A percentile compares a stretch with the other conserved stretches of the same genome.
Conservation (phyloP, 2,888 invertebrate species). For the Steinernema hermaphroditum region DNA sequence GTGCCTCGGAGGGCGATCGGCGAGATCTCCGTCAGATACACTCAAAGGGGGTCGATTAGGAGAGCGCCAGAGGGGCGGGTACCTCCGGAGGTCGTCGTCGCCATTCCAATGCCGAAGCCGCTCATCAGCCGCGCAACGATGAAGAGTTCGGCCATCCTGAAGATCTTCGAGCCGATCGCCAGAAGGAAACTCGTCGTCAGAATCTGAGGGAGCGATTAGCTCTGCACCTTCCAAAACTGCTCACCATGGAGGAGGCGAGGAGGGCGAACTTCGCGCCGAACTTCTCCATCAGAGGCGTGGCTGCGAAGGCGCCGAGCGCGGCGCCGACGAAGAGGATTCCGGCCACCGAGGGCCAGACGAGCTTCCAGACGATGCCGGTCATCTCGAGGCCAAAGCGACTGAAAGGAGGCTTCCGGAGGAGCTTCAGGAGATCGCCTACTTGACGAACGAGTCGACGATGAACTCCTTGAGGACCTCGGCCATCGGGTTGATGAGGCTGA, state of each 20-base stretch:
- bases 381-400: slow-evolving; percentile 10
- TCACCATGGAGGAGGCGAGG: slow-evolving; percentile 44
- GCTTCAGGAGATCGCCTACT: background rate
- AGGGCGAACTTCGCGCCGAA: slow-evolving; percentile 38
- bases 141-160: slow-evolving; percentile 47
- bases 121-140: slow-evolving; percentile 46
- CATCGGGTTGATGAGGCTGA: slow-evolving; percentile 48
- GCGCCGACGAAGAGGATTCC: slow-evolving; percentile 59
- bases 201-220: slow-evolving; percentile 17
- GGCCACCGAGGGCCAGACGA: slow-evolving; percentile 54
- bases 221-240: background rate
- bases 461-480: slow-evolving; percentile 41
- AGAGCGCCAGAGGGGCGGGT: background rate
- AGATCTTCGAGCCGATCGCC: slow-evolving; percentile 33
- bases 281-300: slow-evolving; percentile 37
- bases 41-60: slow-evolving; percentile 4
- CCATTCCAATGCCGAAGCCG: slow-evolving; percentile 58
- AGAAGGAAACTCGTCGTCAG: slow-evolving; percentile 31
- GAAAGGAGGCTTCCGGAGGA: background rate
- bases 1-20: slow-evolving; percentile 46
- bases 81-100: slow-evolving; percentile 41
- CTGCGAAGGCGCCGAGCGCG: slow-evolving; percentile 46
- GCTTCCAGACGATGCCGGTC: background rate
- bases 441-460: slow-evolving; percentile 11
- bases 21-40: slow-evolving; percentile 57